Conservation (phyloP, 1,140 invertebrate species). For the Chironomus tepperi region DNA sequence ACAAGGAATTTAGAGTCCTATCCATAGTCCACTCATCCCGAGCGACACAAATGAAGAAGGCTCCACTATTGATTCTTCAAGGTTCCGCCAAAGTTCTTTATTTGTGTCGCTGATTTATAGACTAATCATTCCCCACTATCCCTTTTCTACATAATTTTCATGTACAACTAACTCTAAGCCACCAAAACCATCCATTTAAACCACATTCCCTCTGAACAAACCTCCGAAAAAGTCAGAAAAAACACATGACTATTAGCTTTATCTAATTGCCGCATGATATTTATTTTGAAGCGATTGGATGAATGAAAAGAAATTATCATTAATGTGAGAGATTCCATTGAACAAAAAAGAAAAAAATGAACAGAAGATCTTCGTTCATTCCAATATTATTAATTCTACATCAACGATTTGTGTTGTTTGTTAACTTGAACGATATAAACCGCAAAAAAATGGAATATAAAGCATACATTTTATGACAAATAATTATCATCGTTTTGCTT, state of each 20-base stretch:
- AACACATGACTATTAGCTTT: not conserved
- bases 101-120: no score
- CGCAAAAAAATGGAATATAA: not conserved
- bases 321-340: no score
- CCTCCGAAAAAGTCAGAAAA: not conserved
- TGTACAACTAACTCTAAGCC: no score
- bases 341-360: not conserved
- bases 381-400: not conserved
- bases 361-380: not conserved
- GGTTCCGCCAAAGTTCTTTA: no score
- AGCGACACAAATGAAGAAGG: no score
- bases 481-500: not conserved
- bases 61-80: no score
- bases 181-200: no score
- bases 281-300: not conserved
- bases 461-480: not conserved
- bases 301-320: not conserved
- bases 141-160: no score
- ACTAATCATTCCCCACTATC: no score
- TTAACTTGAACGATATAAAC: not conserved
- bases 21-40: no score
- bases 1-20: no score
- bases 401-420: not conserved
- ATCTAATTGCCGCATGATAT: not conserved
- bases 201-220: not conserved